Conservation (phyloP, 1,140 invertebrate genomes). For the Camponotus vicinus region DNA sequence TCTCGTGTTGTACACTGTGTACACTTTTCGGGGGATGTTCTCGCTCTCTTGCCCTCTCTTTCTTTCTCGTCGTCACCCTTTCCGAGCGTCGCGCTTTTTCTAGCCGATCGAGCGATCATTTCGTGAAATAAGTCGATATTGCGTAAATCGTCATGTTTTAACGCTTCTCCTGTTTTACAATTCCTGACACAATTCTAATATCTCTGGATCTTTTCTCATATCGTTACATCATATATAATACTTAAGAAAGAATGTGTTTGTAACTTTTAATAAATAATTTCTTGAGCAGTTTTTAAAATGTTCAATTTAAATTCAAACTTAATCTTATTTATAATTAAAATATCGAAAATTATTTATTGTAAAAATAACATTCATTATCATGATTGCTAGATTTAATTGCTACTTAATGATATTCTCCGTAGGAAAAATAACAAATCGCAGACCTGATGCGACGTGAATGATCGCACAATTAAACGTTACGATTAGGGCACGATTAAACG, state of each 20-base stretch:
- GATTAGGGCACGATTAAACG: slow-evolving; percentile 13
- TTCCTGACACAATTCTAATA: neutral
- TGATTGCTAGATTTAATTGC: neutral
- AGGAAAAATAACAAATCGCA: slow-evolving; percentile 11
- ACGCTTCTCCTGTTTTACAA: neutral
- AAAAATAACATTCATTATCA: neutral
- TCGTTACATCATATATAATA: neutral
- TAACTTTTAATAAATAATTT: neutral
- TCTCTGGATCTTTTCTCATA: neutral
- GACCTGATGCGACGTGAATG: neutral
- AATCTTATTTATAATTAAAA: neutral
- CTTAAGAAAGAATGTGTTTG: neutral
- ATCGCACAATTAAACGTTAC: neutral
- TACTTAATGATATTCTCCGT: neutral
- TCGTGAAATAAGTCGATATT: neutral
- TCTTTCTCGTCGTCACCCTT: slow-evolving; percentile 33
- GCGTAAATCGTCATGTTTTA: neutral
- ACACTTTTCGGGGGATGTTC: slow-evolving; percentile 62
- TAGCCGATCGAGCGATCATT: slow-evolving; percentile 16
- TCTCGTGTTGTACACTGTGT: slow-evolving; percentile 69
- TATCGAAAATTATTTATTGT: neutral
- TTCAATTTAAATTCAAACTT: neutral
- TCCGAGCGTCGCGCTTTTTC: slow-evolving; percentile 51
- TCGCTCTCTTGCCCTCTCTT: neutral
- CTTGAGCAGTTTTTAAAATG: neutral